Evolutionary conservation across 1,140 invertebrate species (phyloP).

Genomic region (Calephelis nemesis): DNA sequence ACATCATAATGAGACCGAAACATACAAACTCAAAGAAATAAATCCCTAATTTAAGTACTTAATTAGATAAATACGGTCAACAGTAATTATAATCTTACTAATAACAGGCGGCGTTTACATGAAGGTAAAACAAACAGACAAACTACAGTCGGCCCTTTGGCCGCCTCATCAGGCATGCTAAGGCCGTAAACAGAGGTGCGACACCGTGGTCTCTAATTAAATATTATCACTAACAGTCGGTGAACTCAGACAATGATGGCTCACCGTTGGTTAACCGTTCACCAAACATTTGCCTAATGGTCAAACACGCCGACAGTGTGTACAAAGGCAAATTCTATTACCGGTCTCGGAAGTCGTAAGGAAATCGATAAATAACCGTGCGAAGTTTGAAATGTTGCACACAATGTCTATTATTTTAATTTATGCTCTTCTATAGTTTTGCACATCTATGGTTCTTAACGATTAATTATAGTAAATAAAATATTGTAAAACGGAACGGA

Average conservation of each 20-base stretch:
- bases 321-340: conserved; percentile 36
- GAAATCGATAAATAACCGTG: conserved; percentile 17
- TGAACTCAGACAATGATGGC: conserved; percentile 61
- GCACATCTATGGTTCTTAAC: no score
- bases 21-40: not conserved
- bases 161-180: conserved; percentile 40
- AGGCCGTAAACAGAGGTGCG: conserved; percentile 54
- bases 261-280: conserved; percentile 68
- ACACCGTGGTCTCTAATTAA: conserved; percentile 70
- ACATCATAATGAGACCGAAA: no score
- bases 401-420: not conserved
- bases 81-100: conserved; percentile 58
- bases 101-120: conserved; percentile 47
- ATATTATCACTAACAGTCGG: conserved; percentile 63
- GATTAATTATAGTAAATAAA: no score
- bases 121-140: conserved; percentile 62
- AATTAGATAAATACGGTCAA: conserved; percentile 30
- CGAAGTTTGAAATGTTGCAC: conserved; percentile 13
- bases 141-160: conserved; percentile 59
- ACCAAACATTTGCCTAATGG: conserved; percentile 68
- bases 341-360: conserved; percentile 20
- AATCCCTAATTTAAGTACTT: conserved; percentile 20
- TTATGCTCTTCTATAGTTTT: not conserved
- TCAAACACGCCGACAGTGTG: conserved; percentile 59
- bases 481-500: no score